These are phyloP conservation scores for Rhizoglyphus robini DNA, from an alignment of 1,140 invertebrate genomes.

Conservation along the genomic window DNA sequence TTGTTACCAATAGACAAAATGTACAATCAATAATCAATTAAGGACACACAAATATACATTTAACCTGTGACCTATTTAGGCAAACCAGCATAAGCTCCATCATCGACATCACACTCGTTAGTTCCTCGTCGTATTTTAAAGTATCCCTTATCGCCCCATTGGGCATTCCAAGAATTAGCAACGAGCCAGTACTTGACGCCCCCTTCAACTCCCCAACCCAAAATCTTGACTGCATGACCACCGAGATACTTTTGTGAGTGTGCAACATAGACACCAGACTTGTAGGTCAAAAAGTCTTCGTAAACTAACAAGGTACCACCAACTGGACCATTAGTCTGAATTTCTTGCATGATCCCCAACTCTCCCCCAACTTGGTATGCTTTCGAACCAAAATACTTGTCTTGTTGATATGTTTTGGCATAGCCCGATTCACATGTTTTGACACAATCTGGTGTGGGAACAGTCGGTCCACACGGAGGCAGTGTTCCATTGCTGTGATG, in stretches of 20 bases:
- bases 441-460: conserved; percentile 36
- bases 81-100: conserved; percentile 56
- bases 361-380: too few relatives aligned
- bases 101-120: conserved; percentile 74
- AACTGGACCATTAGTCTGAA: conserved; percentile 75
- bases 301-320: conserved; percentile 63
- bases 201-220: conserved; percentile 41
- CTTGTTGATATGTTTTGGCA: conserved; percentile 33
- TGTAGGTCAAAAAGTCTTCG: conserved; percentile 37
- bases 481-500: conserved; percentile 31
- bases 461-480: conserved; percentile 29
- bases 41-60: not conserved
- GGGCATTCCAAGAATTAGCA: conserved; percentile 42
- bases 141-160: conserved; percentile 45
- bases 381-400: conserved; percentile 52
- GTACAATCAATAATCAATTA: not conserved
- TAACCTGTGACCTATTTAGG: conserved; percentile 41
- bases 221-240: conserved; percentile 42
- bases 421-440: conserved; percentile 36
- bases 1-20: too few relatives aligned
- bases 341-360: too few relatives aligned
- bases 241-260: conserved; percentile 54
- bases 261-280: conserved; percentile 67
- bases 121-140: conserved; percentile 62
- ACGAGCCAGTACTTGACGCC: conserved; percentile 40